phyloP scores from a whole-genome alignment of 2,113 vertebrate species.

The Vireo altiloquus region DNA sequence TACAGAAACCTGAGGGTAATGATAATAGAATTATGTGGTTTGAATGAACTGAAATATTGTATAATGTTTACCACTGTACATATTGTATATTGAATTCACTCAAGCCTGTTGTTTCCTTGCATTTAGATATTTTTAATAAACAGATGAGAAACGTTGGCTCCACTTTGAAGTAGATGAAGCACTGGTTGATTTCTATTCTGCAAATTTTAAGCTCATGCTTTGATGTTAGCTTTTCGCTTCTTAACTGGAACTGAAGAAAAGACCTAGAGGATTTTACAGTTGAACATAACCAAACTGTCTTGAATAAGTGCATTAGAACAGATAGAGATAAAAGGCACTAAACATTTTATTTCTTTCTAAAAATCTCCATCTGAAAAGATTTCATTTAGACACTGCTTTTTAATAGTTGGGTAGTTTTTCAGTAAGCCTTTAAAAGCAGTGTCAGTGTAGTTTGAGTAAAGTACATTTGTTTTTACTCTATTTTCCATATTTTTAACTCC shows the following conservation, averaged over 20 bases:
- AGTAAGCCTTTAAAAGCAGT: conserved; percentile 61
- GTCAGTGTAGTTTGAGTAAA: background rate
- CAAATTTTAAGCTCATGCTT: conserved; percentile 67
- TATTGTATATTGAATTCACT: background rate
- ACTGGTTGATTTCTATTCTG: conserved; percentile 65
- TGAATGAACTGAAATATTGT: background rate
- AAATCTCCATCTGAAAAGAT: conserved; percentile 55
- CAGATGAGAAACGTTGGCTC: conserved; percentile 39
- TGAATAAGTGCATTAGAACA: conserved; percentile 72
- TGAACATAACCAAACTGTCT: conserved; percentile 70
- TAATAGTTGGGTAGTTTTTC: conserved; percentile 63
- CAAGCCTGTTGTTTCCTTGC: conserved; percentile 55
- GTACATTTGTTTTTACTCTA: conserved; percentile 31
- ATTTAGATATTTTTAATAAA: conserved; percentile 71
- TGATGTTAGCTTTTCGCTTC: conserved; percentile 69
- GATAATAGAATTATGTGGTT: background rate
- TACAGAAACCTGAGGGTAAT: conserved; percentile 16
- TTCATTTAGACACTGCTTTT: conserved; percentile 57
- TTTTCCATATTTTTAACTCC: conserved; percentile 53
- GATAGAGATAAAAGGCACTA: conserved; percentile 67
- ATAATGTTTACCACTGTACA: background rate
- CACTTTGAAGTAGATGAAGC: conserved; percentile 71
- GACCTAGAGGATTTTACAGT: conserved; percentile 67
- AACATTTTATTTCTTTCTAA: conserved; percentile 52
- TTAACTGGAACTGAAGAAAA: conserved; percentile 51